A percentile compares a stretch with the other conserved stretches of the same genome.
Conservation (phyloP, 2,113 vertebrate genomes). For the Colaptes auratus region DNA sequence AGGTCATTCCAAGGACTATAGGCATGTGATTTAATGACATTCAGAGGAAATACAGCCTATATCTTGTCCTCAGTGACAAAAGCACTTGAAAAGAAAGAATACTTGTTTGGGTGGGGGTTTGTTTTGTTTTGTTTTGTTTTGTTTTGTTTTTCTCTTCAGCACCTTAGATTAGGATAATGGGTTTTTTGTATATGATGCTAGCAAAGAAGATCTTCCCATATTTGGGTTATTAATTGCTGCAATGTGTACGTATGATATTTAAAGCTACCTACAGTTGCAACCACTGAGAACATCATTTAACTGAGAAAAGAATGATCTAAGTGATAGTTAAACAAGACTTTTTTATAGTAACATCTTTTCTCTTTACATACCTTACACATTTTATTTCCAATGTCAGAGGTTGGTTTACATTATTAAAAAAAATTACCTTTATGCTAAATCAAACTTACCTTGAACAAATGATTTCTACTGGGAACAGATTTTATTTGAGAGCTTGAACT, state of each 20-base stretch:
- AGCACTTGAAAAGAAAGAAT: neutral
- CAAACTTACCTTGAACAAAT: neutral
- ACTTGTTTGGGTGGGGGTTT: neutral
- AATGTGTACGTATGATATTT: neutral
- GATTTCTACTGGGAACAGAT: neutral
- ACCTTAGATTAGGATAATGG: neutral
- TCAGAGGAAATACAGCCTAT: neutral
- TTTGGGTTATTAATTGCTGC: neutral
- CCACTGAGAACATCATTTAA: neutral
- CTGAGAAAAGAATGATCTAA: neutral
- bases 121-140: neutral
- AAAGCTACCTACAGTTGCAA: neutral
- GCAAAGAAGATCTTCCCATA: neutral
- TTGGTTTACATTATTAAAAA: neutral
- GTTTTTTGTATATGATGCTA: neutral
- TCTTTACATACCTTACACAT: neutral
- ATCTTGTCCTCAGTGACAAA: neutral
- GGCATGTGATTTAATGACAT: conserved; percentile 4
- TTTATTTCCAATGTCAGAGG: neutral
- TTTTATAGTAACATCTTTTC: neutral
- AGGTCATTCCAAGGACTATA: neutral
- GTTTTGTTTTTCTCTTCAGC: neutral
- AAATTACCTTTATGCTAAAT: neutral
- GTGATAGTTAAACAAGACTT: neutral
- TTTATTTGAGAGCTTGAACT: neutral